Evolutionary conservation across 53 echinoderm and acorn worm genomes (phyloP).

Genomic region (Astropecten irregularis): DNA sequence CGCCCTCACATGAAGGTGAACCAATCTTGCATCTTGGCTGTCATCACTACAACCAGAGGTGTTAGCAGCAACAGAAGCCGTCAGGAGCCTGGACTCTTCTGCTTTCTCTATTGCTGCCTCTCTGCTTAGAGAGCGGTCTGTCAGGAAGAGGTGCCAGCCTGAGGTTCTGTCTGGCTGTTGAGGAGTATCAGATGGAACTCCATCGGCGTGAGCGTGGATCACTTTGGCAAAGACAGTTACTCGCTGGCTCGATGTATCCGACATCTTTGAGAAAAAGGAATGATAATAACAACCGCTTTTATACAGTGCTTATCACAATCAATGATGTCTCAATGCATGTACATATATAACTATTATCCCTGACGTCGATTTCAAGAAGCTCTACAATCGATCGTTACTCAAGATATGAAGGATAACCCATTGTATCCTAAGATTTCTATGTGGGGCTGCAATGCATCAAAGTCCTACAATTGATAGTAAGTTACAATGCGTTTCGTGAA

Average conservation of each 20-base stretch:
- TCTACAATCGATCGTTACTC: too few species aligned
- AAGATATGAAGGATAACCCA: too few species aligned
- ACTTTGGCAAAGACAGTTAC: conserved; percentile 33
- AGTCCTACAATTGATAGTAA: too few species aligned
- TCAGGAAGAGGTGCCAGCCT: conserved; percentile 51
- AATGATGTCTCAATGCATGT: too few species aligned
- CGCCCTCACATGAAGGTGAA: conserved; percentile 42
- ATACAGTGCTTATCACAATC: background rate
- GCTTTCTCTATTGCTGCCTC: background rate
- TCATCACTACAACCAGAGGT: background rate
- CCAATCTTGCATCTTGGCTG: background rate
- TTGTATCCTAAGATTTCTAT: too few species aligned
- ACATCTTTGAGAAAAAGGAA: background rate
- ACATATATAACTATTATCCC: background rate
- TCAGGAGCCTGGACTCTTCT: background rate
- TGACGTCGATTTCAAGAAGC: too few species aligned
- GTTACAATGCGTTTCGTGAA: too few species aligned
- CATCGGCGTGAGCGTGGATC: conserved; percentile 29
- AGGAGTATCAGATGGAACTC: background rate
- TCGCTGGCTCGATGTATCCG: conserved; percentile 27
- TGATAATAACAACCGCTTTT: too few species aligned
- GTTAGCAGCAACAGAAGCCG: background rate
- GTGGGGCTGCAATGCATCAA: too few species aligned
- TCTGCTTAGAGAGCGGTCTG: conserved; percentile 29
- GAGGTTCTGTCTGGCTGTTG: background rate